A percentile compares a stretch with the other conserved stretches of the same genome.
phyloP scores from a whole-genome alignment of 2,797 vertebrate genomes.

The Eupleurogrammus muticus region DNA sequence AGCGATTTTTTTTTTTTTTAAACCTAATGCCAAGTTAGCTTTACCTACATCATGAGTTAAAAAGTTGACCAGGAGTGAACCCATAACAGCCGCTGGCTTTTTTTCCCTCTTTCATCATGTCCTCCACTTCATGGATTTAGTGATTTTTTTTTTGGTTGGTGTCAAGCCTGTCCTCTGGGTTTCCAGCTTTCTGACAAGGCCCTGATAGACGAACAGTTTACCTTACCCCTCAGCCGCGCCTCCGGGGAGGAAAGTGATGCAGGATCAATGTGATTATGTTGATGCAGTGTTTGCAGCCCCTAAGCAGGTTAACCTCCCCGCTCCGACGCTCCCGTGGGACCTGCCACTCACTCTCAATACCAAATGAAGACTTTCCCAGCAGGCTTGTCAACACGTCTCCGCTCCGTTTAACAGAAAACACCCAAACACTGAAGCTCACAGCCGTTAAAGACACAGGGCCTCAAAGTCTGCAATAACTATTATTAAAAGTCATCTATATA shows the following conservation, averaged over 20 bases:
- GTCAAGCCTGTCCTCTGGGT: conserved; percentile 18
- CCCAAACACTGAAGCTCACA: conserved; percentile 22
- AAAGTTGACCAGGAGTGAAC: neutral
- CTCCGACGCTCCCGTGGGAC: conserved; percentile 57
- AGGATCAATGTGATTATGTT: conserved; percentile 71
- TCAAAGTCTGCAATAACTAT: conserved; percentile 9
- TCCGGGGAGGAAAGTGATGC: conserved; percentile 53
- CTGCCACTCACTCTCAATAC: conserved; percentile 51
- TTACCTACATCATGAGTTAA: no score
- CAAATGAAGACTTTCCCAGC: conserved; percentile 60
- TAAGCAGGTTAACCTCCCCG: conserved; percentile 70
- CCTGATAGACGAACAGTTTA: conserved; percentile 48
- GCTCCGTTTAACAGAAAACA: conserved; percentile 34
- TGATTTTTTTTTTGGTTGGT: conserved; percentile 35
- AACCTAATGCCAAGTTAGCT: neutral
- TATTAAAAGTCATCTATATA: neutral
- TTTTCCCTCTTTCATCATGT: conserved; percentile 16
- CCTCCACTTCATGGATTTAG: conserved; percentile 12
- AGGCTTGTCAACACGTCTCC: conserved; percentile 55
- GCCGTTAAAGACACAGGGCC: neutral
- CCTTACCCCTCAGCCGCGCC: conserved; percentile 45
- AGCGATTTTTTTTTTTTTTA: no score
- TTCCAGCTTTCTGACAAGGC: conserved; percentile 52
- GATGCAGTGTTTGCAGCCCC: conserved; percentile 62
- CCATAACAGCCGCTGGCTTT: neutral